phyloP scores from a whole-genome alignment of 2,888 invertebrate species.

The Scotopteryx bipunctaria region DNA sequence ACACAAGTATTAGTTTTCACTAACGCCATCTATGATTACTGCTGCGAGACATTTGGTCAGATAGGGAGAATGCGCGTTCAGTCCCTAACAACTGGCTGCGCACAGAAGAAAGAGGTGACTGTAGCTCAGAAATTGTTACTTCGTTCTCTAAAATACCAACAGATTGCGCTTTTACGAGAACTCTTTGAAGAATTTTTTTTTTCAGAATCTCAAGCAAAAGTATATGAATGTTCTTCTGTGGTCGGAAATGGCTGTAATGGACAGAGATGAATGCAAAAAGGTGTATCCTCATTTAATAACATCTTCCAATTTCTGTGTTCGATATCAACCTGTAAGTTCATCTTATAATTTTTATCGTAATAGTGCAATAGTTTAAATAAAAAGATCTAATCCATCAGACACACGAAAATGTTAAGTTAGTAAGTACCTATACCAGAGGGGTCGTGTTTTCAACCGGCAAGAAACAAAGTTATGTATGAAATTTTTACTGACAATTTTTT shows the following conservation, averaged over 20 bases:
- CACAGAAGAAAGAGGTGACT: no score
- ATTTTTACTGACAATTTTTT: no score
- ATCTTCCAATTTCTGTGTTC: constrained; percentile 61
- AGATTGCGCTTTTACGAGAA: constrained; percentile 26
- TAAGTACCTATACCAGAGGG: no score
- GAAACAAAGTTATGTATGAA: no score
- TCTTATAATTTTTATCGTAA: constrained; percentile 4
- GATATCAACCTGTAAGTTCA: constrained; percentile 52
- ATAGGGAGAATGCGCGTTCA: no score
- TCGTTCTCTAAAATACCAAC: neutral
- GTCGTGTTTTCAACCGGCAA: no score
- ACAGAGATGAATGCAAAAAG: constrained; percentile 44
- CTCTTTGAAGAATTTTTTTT: constrained; percentile 20
- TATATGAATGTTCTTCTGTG: constrained; percentile 48
- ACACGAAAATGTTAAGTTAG: no score
- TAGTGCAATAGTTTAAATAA: no score
- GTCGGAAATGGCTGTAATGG: constrained; percentile 53
- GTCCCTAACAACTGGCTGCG: no score
- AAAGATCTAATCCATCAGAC: no score
- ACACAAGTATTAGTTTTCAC: neutral
- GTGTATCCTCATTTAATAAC: constrained; percentile 46
- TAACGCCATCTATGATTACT: constrained; percentile 24
- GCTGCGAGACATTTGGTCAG: neutral
- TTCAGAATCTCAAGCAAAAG: constrained; percentile 48
- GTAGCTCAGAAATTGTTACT: no score